Evolutionary conservation across 2,888 invertebrate species (phyloP).

Genomic region (Hypomecis punctinalis): DNA sequence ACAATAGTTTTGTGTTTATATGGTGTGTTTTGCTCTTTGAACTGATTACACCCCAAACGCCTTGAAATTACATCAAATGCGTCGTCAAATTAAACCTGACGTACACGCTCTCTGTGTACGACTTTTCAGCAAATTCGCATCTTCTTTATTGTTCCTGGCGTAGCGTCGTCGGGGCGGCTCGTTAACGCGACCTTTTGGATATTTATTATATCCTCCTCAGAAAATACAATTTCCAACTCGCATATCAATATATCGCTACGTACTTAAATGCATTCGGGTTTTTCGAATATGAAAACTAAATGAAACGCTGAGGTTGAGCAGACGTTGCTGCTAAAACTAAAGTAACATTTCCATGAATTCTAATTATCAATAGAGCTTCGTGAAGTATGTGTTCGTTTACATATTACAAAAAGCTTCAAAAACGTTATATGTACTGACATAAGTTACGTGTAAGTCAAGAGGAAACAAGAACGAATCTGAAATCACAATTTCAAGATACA

Average conservation of each 20-base stretch:
- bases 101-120: conserved; percentile 64
- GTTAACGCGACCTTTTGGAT: conserved; percentile 82
- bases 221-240: conserved; percentile 81
- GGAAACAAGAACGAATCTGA: conserved; percentile 67
- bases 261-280: conserved; percentile 35
- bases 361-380: not conserved
- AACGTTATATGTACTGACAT: conserved; percentile 51
- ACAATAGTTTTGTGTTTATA: no score
- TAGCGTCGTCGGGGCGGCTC: conserved; percentile 65
- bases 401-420: conserved; percentile 5
- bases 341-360: not conserved
- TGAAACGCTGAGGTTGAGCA: not conserved
- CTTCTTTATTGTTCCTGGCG: conserved; percentile 79
- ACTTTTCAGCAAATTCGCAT: conserved; percentile 68
- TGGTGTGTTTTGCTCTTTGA: no score
- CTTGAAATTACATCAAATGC: conserved; percentile 47
- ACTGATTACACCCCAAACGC: conserved; percentile 29
- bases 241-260: conserved; percentile 38
- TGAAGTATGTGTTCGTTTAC: conserved; percentile 1
- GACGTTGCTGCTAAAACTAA: not conserved
- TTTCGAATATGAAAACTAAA: conserved; percentile 28
- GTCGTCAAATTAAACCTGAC: conserved; percentile 63
- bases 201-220: conserved; percentile 83
- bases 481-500: conserved; percentile 77
- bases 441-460: conserved; percentile 63